Evolutionary conservation across 2,113 vertebrate genomes (phyloP), one percentile per base, ranked within the genome.

Genomic region (Charadrius vociferus): DNA sequence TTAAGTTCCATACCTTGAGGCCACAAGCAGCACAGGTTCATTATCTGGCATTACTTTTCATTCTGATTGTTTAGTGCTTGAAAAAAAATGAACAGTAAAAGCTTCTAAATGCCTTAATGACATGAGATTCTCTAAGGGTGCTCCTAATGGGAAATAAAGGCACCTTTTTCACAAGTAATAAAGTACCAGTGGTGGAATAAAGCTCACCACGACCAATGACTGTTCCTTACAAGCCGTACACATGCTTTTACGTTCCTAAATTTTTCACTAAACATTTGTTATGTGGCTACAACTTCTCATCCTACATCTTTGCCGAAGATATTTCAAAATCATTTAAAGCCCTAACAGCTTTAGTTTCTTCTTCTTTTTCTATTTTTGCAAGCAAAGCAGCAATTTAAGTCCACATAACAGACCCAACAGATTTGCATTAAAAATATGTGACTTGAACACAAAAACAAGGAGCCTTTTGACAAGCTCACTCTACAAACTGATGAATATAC

Each of bases 301-400:
- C 26, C 62, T 89, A 91, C 32, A 62, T 75, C 49, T 53, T 52
- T 84, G 32, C 45, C 6, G 36, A 91, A 91, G 49, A 68, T 81
- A 77, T 79, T 95, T 95, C 53, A 78, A 94, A 92, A 90, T 41
- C 34, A 93, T 63, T 91, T 77, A 86, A 93, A 96, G 16, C 62
- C 14, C 24, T 70, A 95, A 90, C 62, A 91, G 74, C 41, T 93
- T 94, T 78, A 86, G 74, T 88, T 93, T 90, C 63, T 88, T 30
- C 23, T 86, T 90, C n/a, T 84, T 90, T 39, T 81, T 58, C 66
- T 85, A 68, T 81, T 91, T 94, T 74, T 94, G 82, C 83, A 81
- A 95, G 83, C n/a, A 88, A 92, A 88, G 62, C 77, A 90, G 66
- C 95, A 94, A 95, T 93, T 97, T 86, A 82, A 94, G 84, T 90